Evolutionary conservation across 1,140 invertebrate species (phyloP), one percentile per base, ranked within the genome.

Genomic region (Battus philenor): DNA sequence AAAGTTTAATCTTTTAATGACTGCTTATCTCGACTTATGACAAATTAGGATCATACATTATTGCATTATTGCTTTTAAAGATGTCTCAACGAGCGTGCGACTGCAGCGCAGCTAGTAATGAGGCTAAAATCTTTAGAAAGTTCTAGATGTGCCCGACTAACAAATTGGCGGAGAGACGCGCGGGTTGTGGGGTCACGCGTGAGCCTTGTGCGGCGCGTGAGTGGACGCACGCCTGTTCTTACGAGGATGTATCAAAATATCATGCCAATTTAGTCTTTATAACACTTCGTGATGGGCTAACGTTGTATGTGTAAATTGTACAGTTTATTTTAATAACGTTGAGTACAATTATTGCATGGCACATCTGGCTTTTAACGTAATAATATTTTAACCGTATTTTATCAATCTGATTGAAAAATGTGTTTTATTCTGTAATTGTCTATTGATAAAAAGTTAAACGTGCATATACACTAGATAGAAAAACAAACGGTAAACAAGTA

Each of bases 121-220:
- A 41, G 38, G 38, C 13, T 41, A 27, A 27, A 27, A 41, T 41
- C 36, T 39, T 41, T 41, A 41, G 60, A 63, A 63, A 63, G 60
- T 59, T 45, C 47, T 55, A 61, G 59, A 53, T 50, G 48, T 39
- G 22, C 16, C 26, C 34, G 46, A 47, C 22, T 59, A 56, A 66
- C 63, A 66, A 66, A 66, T 62, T 66, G 63, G 55, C 46, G 29
- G 47, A 44, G 52, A 45, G 53, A 52, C 52, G 58, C 54, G 55
- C 53, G 38, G 53, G 57, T 54, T 57, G 57, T 27, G 29, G 39
- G 61, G 61, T 65, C 57, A 53, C 43, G 52, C 52, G 54, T 53
- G 59, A 53, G 55, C 51, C 41, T 29, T 4, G 34, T 18, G 27
- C 29, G 46, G 51, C 51, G 46, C 54, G 54, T 50, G 50, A 58